These are phyloP conservation scores for Scaptomyza caliginosa DNA, from an alignment of 2,888 invertebrate species.

Conservation along the genomic window DNA sequence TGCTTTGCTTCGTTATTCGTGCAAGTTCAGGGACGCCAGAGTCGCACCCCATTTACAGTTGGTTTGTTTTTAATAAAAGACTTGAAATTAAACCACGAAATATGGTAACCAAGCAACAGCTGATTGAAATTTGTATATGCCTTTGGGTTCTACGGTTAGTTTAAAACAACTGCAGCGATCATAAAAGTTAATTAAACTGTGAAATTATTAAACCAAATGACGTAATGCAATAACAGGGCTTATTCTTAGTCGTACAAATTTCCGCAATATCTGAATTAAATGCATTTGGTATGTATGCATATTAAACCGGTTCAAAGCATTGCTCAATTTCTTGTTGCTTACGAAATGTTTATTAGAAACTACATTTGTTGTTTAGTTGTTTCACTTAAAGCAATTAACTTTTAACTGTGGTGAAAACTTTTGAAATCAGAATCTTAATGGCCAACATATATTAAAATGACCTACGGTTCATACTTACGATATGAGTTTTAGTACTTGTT, in stretches of 20 bases:
- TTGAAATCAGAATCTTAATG: no score
- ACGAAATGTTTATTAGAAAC: not conserved
- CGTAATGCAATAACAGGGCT: no score
- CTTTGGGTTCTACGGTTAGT: not conserved
- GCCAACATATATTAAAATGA: no score
- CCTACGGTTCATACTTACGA: not conserved
- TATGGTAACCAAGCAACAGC: constrained; percentile 5
- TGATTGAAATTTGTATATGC: constrained; percentile 7
- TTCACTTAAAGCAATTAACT: not conserved
- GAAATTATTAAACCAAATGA: not conserved
- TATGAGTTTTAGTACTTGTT: constrained; percentile 1
- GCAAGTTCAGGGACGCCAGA: constrained; percentile 63
- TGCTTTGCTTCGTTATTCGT: constrained; percentile 30
- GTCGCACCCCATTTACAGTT: constrained; percentile 36
- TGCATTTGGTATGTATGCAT: not conserved
- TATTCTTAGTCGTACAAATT: no score
- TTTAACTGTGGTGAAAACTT: no score
- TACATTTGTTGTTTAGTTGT: not conserved
- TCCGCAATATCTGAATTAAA: not conserved
- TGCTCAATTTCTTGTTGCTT: not conserved
- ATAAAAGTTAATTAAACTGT: not conserved
- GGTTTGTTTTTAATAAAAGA: constrained; percentile 32
- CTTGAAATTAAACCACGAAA: constrained; percentile 9
- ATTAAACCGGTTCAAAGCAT: not conserved
- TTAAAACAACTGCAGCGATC: constrained; percentile 28